phyloP scores from a whole-genome alignment of 2,113 vertebrate genomes.

The Actenoides lindsayi region DNA sequence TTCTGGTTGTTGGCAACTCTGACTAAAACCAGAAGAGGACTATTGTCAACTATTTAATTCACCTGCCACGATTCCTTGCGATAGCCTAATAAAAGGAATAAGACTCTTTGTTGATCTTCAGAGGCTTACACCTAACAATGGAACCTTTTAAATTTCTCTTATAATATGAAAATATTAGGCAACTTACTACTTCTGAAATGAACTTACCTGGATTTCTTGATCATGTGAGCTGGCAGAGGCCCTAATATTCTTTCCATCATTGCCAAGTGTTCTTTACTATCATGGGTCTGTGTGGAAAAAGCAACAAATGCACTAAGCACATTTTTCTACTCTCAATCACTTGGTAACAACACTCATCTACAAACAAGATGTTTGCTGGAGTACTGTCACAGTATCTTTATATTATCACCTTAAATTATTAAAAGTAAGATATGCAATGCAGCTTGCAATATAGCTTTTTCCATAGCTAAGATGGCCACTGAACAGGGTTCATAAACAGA shows the following conservation, averaged over 20 bases:
- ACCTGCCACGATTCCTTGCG: neutral
- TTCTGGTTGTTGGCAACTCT: neutral
- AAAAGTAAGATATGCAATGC: neutral
- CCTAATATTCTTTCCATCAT: slow-evolving; percentile 98
- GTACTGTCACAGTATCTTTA: neutral
- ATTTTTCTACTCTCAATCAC: neutral
- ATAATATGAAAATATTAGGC: neutral
- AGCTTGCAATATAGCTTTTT: neutral
- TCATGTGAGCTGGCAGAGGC: slow-evolving; percentile 88
- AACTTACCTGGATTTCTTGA: slow-evolving; percentile 90
- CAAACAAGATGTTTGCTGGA: neutral
- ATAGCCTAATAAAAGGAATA: neutral
- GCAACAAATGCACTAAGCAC: neutral
- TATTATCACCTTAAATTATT: neutral
- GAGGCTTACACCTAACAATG: neutral
- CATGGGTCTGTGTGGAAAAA: slow-evolving; percentile 85
- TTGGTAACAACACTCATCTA: neutral
- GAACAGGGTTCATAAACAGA: neutral
- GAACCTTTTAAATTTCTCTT: neutral
- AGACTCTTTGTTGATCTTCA: neutral
- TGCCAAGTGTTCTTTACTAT: slow-evolving; percentile 96
- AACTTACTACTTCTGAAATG: neutral
- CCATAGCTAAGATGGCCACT: neutral
- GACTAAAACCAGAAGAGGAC: neutral
- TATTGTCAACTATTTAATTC: neutral